Percentiles rank a stretch among this genome's conserved stretches.
Evolutionary conservation across 92 coral and sea anemone genomes (phyloP).

Genomic region (Pocillopora grandis): DNA sequence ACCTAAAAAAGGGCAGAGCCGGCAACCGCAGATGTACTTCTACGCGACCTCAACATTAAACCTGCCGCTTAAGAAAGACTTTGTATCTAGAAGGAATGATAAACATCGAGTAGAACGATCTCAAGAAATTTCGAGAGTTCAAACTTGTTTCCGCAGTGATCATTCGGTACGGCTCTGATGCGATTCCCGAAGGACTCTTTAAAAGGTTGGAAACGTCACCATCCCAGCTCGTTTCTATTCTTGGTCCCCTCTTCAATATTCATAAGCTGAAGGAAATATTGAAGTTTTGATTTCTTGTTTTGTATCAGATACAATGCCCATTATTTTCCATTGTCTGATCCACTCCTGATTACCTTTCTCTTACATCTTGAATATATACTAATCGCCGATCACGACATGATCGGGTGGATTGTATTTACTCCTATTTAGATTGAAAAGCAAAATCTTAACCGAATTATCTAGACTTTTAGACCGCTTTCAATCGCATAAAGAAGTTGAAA

Average conservation of each 20-base stretch:
- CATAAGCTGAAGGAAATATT: neutral
- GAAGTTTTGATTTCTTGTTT: neutral
- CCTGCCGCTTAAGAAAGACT: neutral
- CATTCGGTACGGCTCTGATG: neutral
- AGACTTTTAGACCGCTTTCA: no score
- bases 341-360: neutral
- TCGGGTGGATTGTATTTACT: no score
- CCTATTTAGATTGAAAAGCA: no score
- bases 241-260: conserved; percentile 2
- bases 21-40: no score
- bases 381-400: no score
- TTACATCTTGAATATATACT: neutral
- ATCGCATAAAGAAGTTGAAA: no score
- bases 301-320: neutral
- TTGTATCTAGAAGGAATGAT: neutral
- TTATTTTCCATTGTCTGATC: conserved; percentile 9
- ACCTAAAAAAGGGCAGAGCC: no score
- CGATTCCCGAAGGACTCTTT: neutral
- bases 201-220: conserved; percentile 12
- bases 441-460: no score
- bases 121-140: neutral
- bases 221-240: neutral
- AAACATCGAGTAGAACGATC: neutral
- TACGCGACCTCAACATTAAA: no score
- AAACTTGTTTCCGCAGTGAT: neutral